Conservation (phyloP, 1,140 invertebrate genomes). For the Physella acuta region DNA sequence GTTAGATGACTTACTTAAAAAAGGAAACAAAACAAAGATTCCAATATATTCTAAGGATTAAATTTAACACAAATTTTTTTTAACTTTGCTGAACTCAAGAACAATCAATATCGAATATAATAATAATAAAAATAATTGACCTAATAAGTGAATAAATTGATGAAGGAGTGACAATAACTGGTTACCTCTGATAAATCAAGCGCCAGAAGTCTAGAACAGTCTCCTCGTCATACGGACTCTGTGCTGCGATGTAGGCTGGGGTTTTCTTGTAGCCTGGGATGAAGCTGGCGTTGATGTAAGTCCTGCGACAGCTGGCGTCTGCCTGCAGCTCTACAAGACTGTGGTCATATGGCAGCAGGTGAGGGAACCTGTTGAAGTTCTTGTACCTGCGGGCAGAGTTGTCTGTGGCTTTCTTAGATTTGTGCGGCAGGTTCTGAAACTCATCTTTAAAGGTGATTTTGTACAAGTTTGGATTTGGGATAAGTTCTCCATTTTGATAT, state of each 20-base stretch:
- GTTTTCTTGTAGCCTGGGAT: constrained; percentile 47
- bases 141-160: too few relatives aligned
- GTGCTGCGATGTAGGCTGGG: constrained; percentile 52
- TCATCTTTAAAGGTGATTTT: constrained; percentile 51
- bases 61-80: too few relatives aligned
- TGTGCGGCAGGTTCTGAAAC: constrained; percentile 48
- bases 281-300: constrained; percentile 94
- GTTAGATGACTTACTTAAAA: too few relatives aligned
- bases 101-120: too few relatives aligned
- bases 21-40: too few relatives aligned
- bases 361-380: constrained; percentile 51
- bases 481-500: constrained; percentile 26
- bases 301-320: constrained; percentile 60
- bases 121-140: too few relatives aligned
- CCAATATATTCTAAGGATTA: too few relatives aligned
- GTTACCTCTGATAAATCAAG: constrained; percentile 50
- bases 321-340: constrained; percentile 42
- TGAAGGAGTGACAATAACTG: too few relatives aligned
- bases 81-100: too few relatives aligned
- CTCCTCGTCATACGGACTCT: constrained; percentile 56
- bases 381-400: constrained; percentile 36
- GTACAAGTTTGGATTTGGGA: constrained; percentile 12
- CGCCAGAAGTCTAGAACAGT: constrained; percentile 56
- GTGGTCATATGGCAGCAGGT: constrained; percentile 57
- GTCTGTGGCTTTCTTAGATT: constrained; percentile 27